phyloP scores from a whole-genome alignment of 2,888 invertebrate species.

The Rotaria socialis region DNA sequence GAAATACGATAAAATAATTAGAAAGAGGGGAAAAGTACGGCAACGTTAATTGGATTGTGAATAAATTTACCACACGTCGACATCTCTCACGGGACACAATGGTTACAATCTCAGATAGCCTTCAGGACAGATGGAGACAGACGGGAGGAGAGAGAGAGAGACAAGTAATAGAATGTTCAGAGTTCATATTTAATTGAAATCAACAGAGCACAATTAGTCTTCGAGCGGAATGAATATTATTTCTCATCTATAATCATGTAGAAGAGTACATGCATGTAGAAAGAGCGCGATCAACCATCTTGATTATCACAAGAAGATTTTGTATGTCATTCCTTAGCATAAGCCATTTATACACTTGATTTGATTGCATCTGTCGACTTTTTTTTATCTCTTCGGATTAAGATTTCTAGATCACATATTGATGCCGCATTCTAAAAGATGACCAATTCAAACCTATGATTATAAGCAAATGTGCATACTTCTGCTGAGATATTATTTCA shows the following conservation, averaged over 20 bases:
- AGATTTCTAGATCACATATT: neutral
- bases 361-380: conserved; percentile 8
- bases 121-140: neutral
- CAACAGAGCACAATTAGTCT: conserved; percentile 4
- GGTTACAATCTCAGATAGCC: conserved; percentile 9
- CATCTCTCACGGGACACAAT: neutral
- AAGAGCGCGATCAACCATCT: neutral
- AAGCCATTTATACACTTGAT: conserved; percentile 3
- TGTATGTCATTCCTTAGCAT: neutral
- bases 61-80: neutral
- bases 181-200: conserved; percentile 7
- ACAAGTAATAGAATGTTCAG: neutral
- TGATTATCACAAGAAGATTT: neutral
- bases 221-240: neutral
- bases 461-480: neutral
- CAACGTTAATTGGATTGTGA: neutral
- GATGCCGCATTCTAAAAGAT: neutral
- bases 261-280: neutral
- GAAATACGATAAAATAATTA: neutral
- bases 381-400: neutral
- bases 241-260: neutral
- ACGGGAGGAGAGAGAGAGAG: neutral
- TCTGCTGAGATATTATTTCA: neutral
- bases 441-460: neutral
- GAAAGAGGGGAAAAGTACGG: neutral